phyloP scores from a whole-genome alignment of 2,888 invertebrate species.

The Ichneumoninae sp. region DNA sequence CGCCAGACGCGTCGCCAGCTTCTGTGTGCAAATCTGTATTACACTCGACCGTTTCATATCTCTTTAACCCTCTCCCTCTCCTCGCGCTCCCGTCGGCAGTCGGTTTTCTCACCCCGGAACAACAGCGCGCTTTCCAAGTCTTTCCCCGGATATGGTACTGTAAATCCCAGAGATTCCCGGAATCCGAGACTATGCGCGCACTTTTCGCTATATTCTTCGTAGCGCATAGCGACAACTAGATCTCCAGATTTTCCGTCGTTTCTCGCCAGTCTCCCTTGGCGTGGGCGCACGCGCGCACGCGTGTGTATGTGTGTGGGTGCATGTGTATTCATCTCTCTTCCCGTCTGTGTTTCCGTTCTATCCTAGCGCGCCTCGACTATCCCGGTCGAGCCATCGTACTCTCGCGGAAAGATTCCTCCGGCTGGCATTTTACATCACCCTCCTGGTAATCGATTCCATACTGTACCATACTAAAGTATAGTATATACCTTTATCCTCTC shows the following conservation, averaged over 20 bases:
- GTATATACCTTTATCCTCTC: constrained; percentile 38
- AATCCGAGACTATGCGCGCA: constrained; percentile 48
- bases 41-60: constrained; percentile 57
- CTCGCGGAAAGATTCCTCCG: constrained; percentile 42
- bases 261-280: constrained; percentile 5
- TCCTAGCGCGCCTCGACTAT: constrained; percentile 16
- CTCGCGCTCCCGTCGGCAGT: not conserved
- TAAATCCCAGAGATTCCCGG: constrained; percentile 62
- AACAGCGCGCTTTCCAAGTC: constrained; percentile 42
- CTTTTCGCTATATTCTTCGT: constrained; percentile 9
- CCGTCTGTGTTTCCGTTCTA: constrained; percentile 19
- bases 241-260: constrained; percentile 51
- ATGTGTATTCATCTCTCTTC: constrained; percentile 43
- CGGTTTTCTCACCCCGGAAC: constrained; percentile 3
- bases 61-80: constrained; percentile 45
- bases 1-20: constrained; percentile 1
- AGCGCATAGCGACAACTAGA: constrained; percentile 37
- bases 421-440: constrained; percentile 50
- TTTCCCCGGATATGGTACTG: constrained; percentile 54
- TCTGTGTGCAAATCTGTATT: constrained; percentile 38
- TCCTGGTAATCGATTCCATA: constrained; percentile 57
- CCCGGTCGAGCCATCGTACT: constrained; percentile 16
- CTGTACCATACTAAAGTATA: not conserved
- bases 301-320: constrained; percentile 1
- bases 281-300: too few species aligned